Percentiles rank a stretch among this genome's conserved stretches.
Evolutionary conservation across 2,113 vertebrate species (phyloP).

Genomic region (Bubo scandiacus): DNA sequence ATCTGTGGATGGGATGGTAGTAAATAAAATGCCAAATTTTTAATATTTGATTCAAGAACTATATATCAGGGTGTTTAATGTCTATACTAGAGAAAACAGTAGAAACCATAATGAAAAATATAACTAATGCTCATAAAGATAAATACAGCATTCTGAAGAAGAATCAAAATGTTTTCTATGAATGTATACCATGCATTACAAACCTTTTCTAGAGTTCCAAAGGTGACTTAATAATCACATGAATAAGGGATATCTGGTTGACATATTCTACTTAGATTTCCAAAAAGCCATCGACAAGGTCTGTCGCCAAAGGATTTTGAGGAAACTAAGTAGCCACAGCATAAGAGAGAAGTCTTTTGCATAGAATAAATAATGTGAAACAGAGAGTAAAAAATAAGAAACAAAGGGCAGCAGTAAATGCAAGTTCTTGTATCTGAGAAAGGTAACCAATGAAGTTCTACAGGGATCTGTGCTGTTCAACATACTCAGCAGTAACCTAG

Average conservation of each 20-base stretch:
- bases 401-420: background rate
- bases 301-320: constrained; percentile 19
- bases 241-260: background rate
- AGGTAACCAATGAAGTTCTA: constrained; percentile 1
- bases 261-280: background rate
- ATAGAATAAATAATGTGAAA: background rate
- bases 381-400: background rate
- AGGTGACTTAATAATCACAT: background rate
- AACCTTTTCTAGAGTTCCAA: constrained; percentile 42
- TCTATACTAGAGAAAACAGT: background rate
- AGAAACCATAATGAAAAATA: background rate
- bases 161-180: background rate
- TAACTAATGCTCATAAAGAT: background rate
- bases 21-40: background rate
- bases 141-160: background rate
- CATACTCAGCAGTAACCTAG: constrained; percentile 22
- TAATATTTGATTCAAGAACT: background rate
- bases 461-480: background rate
- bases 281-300: constrained; percentile 10
- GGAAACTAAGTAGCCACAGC: constrained; percentile 5
- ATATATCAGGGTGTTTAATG: background rate
- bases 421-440: background rate
- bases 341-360: background rate
- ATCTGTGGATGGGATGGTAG: background rate
- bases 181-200: constrained; percentile 11